Percentiles rank a stretch among this genome's conserved stretches.
These are phyloP conservation scores for Cassiopea xamachana DNA, from an alignment of 30 jellyfish, hydroid and myxozoan genomes.

Conservation along the genomic window DNA sequence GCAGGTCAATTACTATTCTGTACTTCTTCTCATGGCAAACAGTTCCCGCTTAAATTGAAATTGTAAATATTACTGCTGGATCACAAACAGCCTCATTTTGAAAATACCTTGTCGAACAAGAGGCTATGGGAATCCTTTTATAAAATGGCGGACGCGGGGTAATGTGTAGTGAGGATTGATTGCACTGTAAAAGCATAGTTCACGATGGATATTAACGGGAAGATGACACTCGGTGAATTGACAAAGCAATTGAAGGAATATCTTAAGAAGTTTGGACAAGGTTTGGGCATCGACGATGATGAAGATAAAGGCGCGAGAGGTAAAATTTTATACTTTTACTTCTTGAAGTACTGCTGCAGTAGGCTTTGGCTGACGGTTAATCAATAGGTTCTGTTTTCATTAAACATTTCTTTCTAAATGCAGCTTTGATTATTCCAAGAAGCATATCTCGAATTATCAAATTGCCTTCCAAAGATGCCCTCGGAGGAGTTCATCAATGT, in stretches of 20 bases:
- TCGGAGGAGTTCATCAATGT: too few relatives aligned
- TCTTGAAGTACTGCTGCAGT: too few relatives aligned
- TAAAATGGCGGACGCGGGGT: not conserved
- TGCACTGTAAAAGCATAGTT: not conserved
- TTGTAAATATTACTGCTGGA: not conserved
- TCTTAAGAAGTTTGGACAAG: slow-evolving; percentile 59
- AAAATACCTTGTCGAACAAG: not conserved
- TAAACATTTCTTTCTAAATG: too few relatives aligned
- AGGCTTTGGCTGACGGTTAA: too few relatives aligned
- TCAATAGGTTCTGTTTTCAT: too few relatives aligned
- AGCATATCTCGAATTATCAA: too few relatives aligned
- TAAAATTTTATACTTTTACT: not conserved
- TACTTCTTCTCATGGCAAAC: not conserved
- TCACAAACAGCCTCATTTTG: not conserved
- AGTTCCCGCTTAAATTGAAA: too few relatives aligned
- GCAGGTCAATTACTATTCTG: not conserved
- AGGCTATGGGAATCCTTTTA: not conserved
- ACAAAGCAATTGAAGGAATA: slow-evolving; percentile 61
- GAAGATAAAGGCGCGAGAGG: slow-evolving; percentile 82
- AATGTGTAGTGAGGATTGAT: not conserved
- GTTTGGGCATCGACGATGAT: slow-evolving; percentile 72
- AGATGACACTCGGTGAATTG: slow-evolving; percentile 58
- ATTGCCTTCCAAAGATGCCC: too few relatives aligned
- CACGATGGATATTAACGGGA: slow-evolving; percentile 44
- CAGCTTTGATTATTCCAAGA: too few relatives aligned